A percentile compares a stretch with the other conserved stretches of the same genome.
Evolutionary conservation across 2,888 invertebrate genomes (phyloP).

Genomic region (Cephalotes varians): DNA sequence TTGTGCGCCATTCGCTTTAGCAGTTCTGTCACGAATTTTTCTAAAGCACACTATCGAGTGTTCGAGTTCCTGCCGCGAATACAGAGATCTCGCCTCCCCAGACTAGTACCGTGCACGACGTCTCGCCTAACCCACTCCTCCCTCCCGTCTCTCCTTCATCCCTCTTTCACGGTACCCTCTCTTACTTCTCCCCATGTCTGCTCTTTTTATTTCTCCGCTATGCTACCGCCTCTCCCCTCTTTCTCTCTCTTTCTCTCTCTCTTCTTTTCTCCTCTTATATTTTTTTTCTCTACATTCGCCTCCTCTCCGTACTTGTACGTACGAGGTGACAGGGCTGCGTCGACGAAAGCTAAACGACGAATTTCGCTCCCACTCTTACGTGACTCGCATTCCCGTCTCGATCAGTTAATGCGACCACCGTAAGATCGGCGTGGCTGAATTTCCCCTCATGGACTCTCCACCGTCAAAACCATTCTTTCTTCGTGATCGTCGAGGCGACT

Average conservation of each 20-base stretch:
- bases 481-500: constrained; percentile 36
- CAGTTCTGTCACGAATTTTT: constrained; percentile 79
- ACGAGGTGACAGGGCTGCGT: constrained; percentile 68
- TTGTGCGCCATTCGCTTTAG: constrained; percentile 78
- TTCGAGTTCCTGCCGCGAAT: constrained; percentile 83
- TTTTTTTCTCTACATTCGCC: constrained; percentile 33
- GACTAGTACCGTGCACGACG: constrained; percentile 59
- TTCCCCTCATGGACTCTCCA: constrained; percentile 23
- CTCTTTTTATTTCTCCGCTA: constrained; percentile 47
- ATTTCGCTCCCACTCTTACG: constrained; percentile 70
- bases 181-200: constrained; percentile 44
- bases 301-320: constrained; percentile 22
- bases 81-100: constrained; percentile 77
- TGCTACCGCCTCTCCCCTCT: constrained; percentile 2
- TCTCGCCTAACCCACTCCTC: constrained; percentile 56
- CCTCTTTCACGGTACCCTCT: constrained; percentile 28
- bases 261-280: neutral
- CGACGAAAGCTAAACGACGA: constrained; percentile 80
- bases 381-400: constrained; percentile 71
- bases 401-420: constrained; percentile 67
- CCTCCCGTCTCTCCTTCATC: constrained; percentile 14
- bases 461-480: constrained; percentile 1
- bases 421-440: constrained; percentile 62
- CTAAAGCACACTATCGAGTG: constrained; percentile 85
- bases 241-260: neutral